phyloP scores from a whole-genome alignment of 2,888 invertebrate genomes.

The Diadegma fenestrale region DNA sequence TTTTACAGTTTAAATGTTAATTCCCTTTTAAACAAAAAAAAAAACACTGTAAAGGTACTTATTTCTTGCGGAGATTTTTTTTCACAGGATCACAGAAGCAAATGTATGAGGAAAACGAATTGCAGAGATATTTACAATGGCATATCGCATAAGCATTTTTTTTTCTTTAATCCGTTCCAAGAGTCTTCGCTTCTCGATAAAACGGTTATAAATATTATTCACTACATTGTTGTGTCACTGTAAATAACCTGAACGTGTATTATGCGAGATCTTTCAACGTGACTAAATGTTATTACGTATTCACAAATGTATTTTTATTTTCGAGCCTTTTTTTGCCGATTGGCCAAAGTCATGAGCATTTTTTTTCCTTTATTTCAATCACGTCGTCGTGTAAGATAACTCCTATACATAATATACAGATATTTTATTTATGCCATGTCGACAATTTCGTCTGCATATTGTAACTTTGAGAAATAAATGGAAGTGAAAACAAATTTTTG shows the following conservation, averaged over 20 bases:
- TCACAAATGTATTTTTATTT: slow-evolving; percentile 24
- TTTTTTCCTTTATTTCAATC: slow-evolving; percentile 51
- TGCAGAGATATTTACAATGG: slow-evolving; percentile 32
- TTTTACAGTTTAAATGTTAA: slow-evolving; percentile 49
- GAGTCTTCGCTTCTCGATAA: slow-evolving; percentile 26
- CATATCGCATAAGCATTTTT: slow-evolving; percentile 13
- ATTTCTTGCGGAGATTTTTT: slow-evolving; percentile 45
- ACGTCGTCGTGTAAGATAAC: slow-evolving; percentile 76
- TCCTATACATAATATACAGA: slow-evolving; percentile 76
- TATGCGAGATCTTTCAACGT: slow-evolving; percentile 46
- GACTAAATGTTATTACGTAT: slow-evolving; percentile 43
- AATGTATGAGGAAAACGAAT: slow-evolving; percentile 11
- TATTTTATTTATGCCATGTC: slow-evolving; percentile 66
- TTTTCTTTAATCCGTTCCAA: slow-evolving; percentile 25
- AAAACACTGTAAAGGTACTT: slow-evolving; percentile 36
- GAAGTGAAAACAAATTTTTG: slow-evolving; percentile 42
- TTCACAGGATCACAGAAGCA: slow-evolving; percentile 12
- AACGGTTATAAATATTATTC: slow-evolving; percentile 38
- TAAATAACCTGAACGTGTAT: slow-evolving; percentile 55
- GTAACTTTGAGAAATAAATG: slow-evolving; percentile 75
- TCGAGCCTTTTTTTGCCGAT: slow-evolving; percentile 51
- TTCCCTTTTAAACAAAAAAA: slow-evolving; percentile 37
- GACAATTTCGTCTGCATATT: slow-evolving; percentile 65
- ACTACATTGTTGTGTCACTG: slow-evolving; percentile 35
- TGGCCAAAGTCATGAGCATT: slow-evolving; percentile 73